Evolutionary conservation across 2,797 vertebrate species (phyloP).

Genomic region (Intellagama lesueurii): DNA sequence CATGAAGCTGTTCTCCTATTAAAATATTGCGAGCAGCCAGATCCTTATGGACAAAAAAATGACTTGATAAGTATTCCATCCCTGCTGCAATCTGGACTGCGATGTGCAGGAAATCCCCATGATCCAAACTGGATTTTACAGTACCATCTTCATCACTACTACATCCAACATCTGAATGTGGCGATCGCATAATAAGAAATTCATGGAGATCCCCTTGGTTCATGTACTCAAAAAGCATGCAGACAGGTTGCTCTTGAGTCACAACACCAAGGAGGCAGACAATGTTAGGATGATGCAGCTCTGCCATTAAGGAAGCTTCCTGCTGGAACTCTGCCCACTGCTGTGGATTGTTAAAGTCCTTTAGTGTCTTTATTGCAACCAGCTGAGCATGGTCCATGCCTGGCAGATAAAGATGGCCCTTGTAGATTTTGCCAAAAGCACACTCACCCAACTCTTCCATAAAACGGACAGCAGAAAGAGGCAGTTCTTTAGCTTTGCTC

Average conservation of each 20-base stretch:
- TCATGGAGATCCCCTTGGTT: conserved; percentile 97
- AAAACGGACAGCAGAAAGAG: conserved; percentile 95
- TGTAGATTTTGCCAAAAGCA: conserved; percentile 94
- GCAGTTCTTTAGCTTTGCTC: conserved; percentile 96
- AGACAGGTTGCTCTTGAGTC: conserved; percentile 95
- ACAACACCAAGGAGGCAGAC: conserved; percentile 95
- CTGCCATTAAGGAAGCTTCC: conserved; percentile 90
- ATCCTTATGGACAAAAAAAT: conserved; percentile 96
- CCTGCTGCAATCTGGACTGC: conserved; percentile 92
- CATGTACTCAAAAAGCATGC: conserved; percentile 95
- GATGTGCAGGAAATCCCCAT: conserved; percentile 94
- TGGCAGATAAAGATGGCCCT: conserved; percentile 96
- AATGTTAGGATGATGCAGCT: conserved; percentile 94
- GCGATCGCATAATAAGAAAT: conserved; percentile 98
- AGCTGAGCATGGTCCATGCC: conserved; percentile 98
- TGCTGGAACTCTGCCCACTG: conserved; percentile 97
- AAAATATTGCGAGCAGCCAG: conserved; percentile 95
- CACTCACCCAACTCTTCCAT: conserved; percentile 98
- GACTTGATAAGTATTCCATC: conserved; percentile 95
- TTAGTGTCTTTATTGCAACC: conserved; percentile 96
- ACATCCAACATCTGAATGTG: conserved; percentile 95
- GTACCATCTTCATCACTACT: conserved; percentile 98
- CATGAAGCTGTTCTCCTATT: conserved; percentile 94
- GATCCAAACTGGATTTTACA: conserved; percentile 95
- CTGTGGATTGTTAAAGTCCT: conserved; percentile 90